phyloP scores from a whole-genome alignment of 92 coral and sea anemone species.

The Zoanthus solanderi region DNA sequence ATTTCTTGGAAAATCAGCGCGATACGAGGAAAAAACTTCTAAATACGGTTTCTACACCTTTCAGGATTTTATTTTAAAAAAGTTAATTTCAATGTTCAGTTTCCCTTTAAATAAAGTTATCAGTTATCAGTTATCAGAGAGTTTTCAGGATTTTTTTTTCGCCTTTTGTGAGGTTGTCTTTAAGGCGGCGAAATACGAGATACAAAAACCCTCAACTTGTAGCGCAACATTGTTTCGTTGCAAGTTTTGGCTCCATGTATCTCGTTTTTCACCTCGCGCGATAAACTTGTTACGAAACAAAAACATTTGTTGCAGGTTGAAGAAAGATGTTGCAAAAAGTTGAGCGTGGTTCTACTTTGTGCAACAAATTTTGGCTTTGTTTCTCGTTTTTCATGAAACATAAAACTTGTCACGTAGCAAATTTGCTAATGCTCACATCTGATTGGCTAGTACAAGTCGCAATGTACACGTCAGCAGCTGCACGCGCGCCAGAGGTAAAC shows the following conservation, averaged over 20 bases:
- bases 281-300: conserved; percentile 47
- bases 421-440: conserved; percentile 19
- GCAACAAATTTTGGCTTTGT: conserved; percentile 45
- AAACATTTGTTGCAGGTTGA: conserved; percentile 39
- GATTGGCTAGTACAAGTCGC: conserved; percentile 52
- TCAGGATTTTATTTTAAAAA: no score
- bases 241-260: conserved; percentile 41
- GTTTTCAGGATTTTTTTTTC: no score
- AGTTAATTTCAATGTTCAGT: no score
- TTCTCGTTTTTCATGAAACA: conserved; percentile 48
- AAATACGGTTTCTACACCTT: no score
- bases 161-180: not conserved
- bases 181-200: conserved; percentile 49
- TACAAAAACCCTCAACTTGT: conserved; percentile 46
- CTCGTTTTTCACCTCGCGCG: conserved; percentile 43
- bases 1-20: no score
- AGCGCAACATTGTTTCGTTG: conserved; percentile 56
- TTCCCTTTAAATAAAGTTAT: no score
- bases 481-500: conserved; percentile 29
- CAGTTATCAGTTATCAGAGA: no score
- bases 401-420: conserved; percentile 43
- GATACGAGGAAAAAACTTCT: no score
- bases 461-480: not conserved
- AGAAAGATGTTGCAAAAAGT: conserved; percentile 37
- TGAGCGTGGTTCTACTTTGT: conserved; percentile 50